Conservation (phyloP, 1,140 invertebrate species). For the Philotrypesis tridentata region DNA sequence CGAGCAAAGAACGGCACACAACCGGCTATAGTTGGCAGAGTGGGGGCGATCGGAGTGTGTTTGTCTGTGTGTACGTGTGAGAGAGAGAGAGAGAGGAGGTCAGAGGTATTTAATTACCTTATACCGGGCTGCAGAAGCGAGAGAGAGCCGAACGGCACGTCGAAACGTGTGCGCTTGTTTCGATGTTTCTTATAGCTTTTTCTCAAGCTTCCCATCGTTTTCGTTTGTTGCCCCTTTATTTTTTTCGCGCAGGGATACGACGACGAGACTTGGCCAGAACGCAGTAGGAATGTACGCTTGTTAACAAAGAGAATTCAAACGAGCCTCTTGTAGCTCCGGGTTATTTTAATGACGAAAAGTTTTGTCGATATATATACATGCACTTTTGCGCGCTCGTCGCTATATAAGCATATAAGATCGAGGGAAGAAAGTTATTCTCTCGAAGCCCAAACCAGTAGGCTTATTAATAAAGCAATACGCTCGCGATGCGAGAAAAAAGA, state of each 20-base stretch:
- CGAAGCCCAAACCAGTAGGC: neutral
- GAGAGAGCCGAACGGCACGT: constrained; percentile 25
- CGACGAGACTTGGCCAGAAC: constrained; percentile 11
- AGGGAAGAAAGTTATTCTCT: neutral
- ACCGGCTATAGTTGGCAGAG: no score
- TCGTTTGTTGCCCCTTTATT: constrained; percentile 5
- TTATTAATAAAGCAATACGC: constrained; percentile 1
- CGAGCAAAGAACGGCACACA: constrained; percentile 53
- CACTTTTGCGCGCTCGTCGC: neutral
- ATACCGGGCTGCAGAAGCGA: constrained; percentile 1
- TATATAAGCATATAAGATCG: no score
- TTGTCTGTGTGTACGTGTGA: no score
- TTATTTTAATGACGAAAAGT: constrained; percentile 48
- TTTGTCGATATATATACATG: neutral
- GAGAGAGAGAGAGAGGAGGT: constrained; percentile 48
- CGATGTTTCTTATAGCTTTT: constrained; percentile 48
- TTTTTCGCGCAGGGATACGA: neutral
- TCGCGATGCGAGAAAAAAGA: neutral
- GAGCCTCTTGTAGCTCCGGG: neutral
- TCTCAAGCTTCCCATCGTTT: constrained; percentile 37
- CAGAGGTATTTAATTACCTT: constrained; percentile 73
- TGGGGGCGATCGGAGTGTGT: no score
- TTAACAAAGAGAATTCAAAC: constrained; percentile 49
- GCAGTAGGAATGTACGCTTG: constrained; percentile 50
- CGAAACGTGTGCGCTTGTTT: constrained; percentile 50